A percentile compares a stretch with the other conserved stretches of the same genome.
Evolutionary conservation across 2,113 vertebrate species (phyloP).

Genomic region (Pseudorectes ferrugineus): DNA sequence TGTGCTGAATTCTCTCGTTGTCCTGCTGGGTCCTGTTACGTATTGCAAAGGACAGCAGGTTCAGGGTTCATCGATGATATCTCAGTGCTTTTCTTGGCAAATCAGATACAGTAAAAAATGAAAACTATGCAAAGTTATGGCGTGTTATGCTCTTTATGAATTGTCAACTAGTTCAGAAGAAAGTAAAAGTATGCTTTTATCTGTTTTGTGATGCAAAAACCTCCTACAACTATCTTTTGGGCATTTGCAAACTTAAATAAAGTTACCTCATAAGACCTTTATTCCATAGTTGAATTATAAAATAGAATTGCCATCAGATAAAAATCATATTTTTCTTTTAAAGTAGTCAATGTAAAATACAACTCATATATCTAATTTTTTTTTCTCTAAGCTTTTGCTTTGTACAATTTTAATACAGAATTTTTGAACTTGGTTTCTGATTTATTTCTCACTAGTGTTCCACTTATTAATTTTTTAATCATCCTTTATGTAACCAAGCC

Average conservation of each 20-base stretch:
- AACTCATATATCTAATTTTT: neutral
- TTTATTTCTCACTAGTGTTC: neutral
- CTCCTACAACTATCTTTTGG: neutral
- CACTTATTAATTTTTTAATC: neutral
- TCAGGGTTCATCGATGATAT: neutral
- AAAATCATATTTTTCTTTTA: neutral
- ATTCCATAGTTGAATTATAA: neutral
- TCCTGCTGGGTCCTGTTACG: neutral
- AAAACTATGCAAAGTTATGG: neutral
- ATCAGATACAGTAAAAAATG: neutral
- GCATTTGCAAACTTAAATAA: neutral
- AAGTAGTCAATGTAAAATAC: neutral
- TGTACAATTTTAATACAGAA: neutral
- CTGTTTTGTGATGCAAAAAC: neutral
- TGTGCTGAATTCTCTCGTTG: neutral
- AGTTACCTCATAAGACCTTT: neutral
- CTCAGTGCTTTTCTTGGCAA: neutral
- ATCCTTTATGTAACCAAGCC: neutral
- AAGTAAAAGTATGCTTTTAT: neutral
- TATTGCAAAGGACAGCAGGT: neutral
- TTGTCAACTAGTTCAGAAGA: neutral
- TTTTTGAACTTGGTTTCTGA: neutral
- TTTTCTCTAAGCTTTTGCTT: neutral
- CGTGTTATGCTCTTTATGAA: neutral
- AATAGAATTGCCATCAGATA: neutral